Conservation (phyloP, 1,140 invertebrate genomes). For the Ostrea edulis region DNA sequence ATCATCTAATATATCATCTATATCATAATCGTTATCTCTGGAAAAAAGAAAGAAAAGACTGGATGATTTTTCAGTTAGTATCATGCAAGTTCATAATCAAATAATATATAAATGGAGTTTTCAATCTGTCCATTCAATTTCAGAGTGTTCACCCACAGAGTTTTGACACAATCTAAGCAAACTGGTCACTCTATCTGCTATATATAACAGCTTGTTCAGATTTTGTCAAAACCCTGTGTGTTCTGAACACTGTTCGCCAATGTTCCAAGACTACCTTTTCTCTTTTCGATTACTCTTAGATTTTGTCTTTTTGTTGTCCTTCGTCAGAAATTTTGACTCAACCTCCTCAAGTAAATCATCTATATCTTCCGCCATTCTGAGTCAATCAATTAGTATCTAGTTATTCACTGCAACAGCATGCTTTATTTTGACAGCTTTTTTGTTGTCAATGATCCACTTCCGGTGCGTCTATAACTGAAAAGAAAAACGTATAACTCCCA, state of each 20-base stretch:
- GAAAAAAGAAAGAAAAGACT: not conserved
- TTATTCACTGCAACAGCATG: not conserved
- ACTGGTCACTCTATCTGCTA: no score
- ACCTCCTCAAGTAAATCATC: constrained; percentile 78
- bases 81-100: no score
- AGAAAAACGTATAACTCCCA: not conserved
- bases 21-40: constrained; percentile 65
- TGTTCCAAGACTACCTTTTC: no score
- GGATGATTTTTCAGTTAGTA: no score
- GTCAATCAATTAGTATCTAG: not conserved
- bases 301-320: constrained; percentile 54
- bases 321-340: constrained; percentile 70
- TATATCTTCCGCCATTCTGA: constrained; percentile 74
- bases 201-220: no score
- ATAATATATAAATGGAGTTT: no score
- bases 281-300: not conserved
- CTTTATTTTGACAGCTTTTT: not conserved
- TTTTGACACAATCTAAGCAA: no score
- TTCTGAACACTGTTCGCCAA: no score
- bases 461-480: not conserved
- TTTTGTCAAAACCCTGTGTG: no score
- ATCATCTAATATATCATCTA: constrained; percentile 72
- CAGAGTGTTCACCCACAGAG: no score
- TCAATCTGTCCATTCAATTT: no score
- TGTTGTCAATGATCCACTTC: constrained; percentile 18